phyloP scores from a whole-genome alignment of 23 tunicate genomes.

The Trididemnum miniatum region DNA sequence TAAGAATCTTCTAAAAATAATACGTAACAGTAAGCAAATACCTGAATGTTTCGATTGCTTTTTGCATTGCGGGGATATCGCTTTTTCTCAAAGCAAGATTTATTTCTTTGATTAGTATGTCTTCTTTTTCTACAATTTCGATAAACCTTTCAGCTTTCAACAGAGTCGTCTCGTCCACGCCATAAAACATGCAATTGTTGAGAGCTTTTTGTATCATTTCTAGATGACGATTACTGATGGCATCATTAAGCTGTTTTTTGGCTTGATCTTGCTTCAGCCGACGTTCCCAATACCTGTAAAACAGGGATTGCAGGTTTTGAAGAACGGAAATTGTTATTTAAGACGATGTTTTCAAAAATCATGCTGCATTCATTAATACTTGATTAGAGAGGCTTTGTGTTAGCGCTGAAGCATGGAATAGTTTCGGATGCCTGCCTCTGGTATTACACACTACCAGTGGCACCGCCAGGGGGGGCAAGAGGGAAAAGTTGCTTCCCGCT shows the following conservation, averaged over 20 bases:
- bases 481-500: no score
- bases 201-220: neutral
- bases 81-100: neutral
- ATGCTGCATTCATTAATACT: no score
- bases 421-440: no score
- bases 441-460: no score
- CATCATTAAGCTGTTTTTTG: constrained; percentile 1
- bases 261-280: neutral
- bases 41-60: constrained; percentile 6
- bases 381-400: no score
- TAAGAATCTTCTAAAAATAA: no score
- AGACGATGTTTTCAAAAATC: no score
- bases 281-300: neutral
- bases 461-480: no score
- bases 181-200: neutral
- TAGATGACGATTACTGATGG: neutral
- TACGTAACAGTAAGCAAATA: no score
- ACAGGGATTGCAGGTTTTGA: no score
- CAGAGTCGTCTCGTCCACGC: constrained; percentile 6
- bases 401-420: no score
- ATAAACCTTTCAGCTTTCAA: neutral
- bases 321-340: no score
- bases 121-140: neutral
- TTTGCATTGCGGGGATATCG: neutral
- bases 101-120: constrained; percentile 2